Conservation (phyloP, 2,797 vertebrate species). For the Tokudaia tokunoshimensis region DNA sequence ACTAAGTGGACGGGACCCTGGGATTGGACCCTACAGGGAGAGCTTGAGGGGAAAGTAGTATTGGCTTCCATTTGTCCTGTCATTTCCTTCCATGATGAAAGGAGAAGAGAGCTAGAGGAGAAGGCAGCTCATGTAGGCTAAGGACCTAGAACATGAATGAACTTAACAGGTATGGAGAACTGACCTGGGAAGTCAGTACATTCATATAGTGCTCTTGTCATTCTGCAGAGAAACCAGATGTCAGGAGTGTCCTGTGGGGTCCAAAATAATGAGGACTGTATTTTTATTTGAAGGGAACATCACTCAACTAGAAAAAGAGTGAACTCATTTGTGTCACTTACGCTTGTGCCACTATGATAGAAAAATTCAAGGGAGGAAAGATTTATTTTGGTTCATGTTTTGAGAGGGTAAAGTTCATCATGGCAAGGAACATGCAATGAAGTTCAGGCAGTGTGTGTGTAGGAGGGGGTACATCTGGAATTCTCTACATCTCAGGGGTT, state of each 20-base stretch:
- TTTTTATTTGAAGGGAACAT: background rate
- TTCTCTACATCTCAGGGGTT: background rate
- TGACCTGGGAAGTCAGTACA: background rate
- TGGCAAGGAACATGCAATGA: background rate
- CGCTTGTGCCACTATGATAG: background rate
- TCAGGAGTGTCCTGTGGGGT: background rate
- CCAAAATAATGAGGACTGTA: background rate
- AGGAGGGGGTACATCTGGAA: too few species aligned
- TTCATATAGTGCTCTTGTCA: fast-evolving
- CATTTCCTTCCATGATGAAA: background rate
- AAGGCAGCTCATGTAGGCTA: background rate
- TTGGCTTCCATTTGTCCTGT: background rate
- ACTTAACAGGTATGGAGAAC: background rate
- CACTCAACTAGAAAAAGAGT: background rate
- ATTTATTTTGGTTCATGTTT: background rate
- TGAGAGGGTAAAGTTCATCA: background rate
- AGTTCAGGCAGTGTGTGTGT: background rate
- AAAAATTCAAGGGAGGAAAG: background rate
- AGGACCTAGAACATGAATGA: background rate
- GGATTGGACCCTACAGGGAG: background rate
- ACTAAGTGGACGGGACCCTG: background rate
- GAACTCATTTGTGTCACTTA: background rate
- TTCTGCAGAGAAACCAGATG: background rate
- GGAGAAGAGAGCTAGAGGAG: background rate
- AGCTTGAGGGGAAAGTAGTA: background rate